Evolutionary conservation across 2,888 invertebrate species (phyloP).

Genomic region (Acanthosepion lycidas): DNA sequence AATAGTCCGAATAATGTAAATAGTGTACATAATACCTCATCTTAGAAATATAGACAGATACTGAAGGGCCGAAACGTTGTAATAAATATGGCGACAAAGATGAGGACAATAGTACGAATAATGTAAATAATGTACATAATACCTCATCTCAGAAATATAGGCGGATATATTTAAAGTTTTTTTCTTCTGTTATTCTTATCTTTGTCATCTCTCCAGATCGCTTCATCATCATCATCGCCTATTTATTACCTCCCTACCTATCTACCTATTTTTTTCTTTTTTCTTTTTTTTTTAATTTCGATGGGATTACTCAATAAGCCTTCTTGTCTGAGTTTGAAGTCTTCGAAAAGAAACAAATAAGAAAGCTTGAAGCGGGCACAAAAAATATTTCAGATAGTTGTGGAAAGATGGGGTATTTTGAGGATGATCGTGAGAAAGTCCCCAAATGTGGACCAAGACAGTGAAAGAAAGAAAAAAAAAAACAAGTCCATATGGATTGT

Average conservation of each 20-base stretch:
- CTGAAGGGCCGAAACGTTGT: too few relatives aligned
- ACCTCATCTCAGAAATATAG: too few relatives aligned
- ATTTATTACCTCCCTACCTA: background rate
- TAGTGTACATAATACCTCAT: too few relatives aligned
- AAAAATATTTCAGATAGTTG: background rate
- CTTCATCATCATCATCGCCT: background rate
- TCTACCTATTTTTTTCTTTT: background rate
- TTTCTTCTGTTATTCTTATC: too few relatives aligned
- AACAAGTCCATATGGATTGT: background rate
- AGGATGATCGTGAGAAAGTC: background rate
- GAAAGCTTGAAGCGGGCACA: background rate
- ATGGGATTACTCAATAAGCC: background rate
- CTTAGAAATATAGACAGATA: too few relatives aligned
- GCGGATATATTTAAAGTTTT: too few relatives aligned
- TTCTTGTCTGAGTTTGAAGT: background rate
- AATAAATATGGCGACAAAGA: too few relatives aligned
- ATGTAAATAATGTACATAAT: too few relatives aligned
- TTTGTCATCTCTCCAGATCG: too few relatives aligned
- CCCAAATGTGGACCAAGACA: conserved; percentile 10
- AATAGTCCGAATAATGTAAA: too few relatives aligned
- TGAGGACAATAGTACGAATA: too few relatives aligned
- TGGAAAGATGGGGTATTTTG: background rate
- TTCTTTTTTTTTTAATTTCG: background rate
- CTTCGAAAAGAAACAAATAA: background rate
- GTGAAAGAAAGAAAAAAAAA: background rate